These are phyloP conservation scores for Cynoglossus semilaevis DNA, from an alignment of 2,113 vertebrate species.

Conservation along the genomic window DNA sequence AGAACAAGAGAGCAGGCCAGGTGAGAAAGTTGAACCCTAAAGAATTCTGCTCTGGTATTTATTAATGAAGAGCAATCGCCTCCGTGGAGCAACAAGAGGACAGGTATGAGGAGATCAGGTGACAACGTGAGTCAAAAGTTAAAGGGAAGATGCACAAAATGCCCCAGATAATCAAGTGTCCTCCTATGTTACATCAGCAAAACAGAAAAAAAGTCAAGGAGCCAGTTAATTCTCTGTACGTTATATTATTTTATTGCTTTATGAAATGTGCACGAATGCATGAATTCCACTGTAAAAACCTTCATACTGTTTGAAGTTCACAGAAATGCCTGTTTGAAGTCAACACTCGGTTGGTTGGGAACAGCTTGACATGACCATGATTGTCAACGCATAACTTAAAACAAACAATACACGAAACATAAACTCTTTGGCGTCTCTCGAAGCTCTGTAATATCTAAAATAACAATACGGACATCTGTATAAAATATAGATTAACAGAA, in stretches of 20 bases:
- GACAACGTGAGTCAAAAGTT: conserved; percentile 19
- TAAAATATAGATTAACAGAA: conserved; percentile 68
- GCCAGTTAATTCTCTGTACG: conserved; percentile 37
- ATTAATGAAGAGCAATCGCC: conserved; percentile 65
- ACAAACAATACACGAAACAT: conserved; percentile 50
- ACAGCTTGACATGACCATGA: conserved; percentile 68
- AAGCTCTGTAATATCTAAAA: conserved; percentile 65
- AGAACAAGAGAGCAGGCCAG: conserved; percentile 69
- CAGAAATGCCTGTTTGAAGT: conserved; percentile 72
- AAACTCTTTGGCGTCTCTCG: conserved; percentile 70
- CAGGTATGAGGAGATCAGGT: conserved; percentile 33
- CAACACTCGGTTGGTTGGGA: conserved; percentile 65
- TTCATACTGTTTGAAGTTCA: conserved; percentile 73
- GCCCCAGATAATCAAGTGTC: not conserved
- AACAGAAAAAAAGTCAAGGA: not conserved
- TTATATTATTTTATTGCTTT: conserved; percentile 74
- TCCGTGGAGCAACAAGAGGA: conserved; percentile 31
- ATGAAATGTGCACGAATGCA: conserved; percentile 71
- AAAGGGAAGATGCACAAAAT: not conserved
- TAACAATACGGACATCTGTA: conserved; percentile 72
- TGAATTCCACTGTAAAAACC: conserved; percentile 71
- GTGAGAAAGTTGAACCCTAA: conserved; percentile 69
- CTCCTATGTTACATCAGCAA: not conserved
- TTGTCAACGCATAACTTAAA: conserved; percentile 73
- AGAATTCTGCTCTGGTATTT: conserved; percentile 71